Evolutionary conservation across 2,113 vertebrate species (phyloP).

Genomic region (Bubalus kerabau): DNA sequence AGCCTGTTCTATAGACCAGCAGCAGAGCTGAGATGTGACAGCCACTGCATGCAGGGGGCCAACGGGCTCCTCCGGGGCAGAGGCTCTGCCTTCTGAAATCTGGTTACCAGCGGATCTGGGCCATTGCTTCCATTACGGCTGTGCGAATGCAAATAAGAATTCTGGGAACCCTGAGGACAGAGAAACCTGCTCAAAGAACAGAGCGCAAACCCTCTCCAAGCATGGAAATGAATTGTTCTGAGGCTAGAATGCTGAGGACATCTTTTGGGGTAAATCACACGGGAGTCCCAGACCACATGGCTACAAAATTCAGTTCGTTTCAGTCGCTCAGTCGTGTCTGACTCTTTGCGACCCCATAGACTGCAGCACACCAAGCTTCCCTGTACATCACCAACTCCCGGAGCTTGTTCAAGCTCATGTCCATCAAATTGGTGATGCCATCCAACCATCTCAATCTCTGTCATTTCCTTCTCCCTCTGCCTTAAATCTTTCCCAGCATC

Average conservation of each 20-base stretch:
- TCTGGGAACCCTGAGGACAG: neutral
- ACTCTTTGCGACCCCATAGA: neutral
- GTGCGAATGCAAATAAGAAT: rapidly evolving
- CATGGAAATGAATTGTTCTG: neutral
- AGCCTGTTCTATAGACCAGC: neutral
- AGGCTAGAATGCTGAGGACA: neutral
- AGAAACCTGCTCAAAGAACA: neutral
- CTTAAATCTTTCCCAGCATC: neutral
- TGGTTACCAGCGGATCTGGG: neutral
- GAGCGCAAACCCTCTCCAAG: neutral
- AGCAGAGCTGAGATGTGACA: neutral
- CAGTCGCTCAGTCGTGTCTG: neutral
- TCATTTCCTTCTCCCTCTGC: rapidly evolving
- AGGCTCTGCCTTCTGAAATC: neutral
- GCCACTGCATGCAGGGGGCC: neutral
- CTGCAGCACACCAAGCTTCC: neutral
- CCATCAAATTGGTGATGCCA: neutral
- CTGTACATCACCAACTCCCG: neutral
- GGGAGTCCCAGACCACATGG: neutral
- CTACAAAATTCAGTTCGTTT: neutral
- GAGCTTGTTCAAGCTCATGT: neutral
- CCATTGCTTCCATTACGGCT: neutral
- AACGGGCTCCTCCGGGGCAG: neutral
- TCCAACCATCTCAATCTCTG: neutral
- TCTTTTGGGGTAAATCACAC: neutral